phyloP scores from a whole-genome alignment of 2,797 vertebrate genomes.

The Coranthus polyacanthus region DNA sequence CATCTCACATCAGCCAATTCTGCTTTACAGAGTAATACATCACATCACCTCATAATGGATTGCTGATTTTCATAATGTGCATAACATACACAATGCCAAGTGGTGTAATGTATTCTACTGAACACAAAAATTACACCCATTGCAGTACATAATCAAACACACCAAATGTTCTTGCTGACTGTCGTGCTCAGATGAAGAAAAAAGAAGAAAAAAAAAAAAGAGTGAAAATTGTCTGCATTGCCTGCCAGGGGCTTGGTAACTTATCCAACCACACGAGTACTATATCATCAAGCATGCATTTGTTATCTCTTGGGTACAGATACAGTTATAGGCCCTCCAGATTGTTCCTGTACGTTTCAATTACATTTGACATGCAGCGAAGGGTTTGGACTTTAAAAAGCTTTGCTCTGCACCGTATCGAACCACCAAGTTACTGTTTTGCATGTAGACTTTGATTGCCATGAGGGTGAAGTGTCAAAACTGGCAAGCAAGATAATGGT shows the following conservation, averaged over 20 bases:
- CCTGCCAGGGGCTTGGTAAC: constrained; percentile 63
- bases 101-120: constrained; percentile 72
- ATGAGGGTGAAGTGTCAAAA: constrained; percentile 62
- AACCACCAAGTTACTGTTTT: constrained; percentile 44
- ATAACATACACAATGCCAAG: constrained; percentile 73
- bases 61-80: constrained; percentile 77
- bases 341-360: constrained; percentile 71
- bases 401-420: constrained; percentile 38
- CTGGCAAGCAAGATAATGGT: constrained; percentile 74
- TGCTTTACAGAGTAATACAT: constrained; percentile 60
- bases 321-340: constrained; percentile 66
- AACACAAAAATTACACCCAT: constrained; percentile 71
- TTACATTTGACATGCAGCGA: constrained; percentile 67
- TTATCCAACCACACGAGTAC: constrained; percentile 60
- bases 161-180: constrained; percentile 72
- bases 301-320: constrained; percentile 75
- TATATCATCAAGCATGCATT: constrained; percentile 63
- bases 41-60: constrained; percentile 65
- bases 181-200: constrained; percentile 31
- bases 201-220: constrained; percentile 24
- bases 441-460: constrained; percentile 60
- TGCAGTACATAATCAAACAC: constrained; percentile 70
- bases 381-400: constrained; percentile 69
- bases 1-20: constrained; percentile 68
- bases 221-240: constrained; percentile 63